Evolutionary conservation across 2,113 vertebrate genomes (phyloP).

Genomic region (Periophthalmodon schlosseri): DNA sequence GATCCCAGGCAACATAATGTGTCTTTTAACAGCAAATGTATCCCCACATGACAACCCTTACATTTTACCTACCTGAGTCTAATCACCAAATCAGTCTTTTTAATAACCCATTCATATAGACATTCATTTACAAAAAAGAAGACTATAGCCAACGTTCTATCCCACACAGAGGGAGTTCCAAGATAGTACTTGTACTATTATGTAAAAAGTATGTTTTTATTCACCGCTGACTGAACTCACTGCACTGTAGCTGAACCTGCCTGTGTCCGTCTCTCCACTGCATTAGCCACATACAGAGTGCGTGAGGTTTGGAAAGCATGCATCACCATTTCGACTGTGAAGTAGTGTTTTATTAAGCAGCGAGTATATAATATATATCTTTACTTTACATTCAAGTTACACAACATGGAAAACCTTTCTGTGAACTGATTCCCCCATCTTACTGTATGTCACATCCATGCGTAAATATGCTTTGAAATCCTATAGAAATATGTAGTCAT

Average conservation of each 20-base stretch:
- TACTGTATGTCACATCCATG: neutral
- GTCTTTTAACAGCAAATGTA: too few relatives aligned
- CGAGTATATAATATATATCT: neutral
- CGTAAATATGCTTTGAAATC: too few relatives aligned
- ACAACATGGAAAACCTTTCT: neutral
- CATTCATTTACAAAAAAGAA: too few relatives aligned
- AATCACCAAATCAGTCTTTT: too few relatives aligned
- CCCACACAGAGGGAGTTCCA: too few relatives aligned
- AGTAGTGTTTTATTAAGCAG: neutral
- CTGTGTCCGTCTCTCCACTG: neutral
- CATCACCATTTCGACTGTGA: neutral
- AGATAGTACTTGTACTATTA: neutral
- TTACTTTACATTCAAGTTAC: neutral
- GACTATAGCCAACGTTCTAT: too few relatives aligned
- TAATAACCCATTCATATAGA: too few relatives aligned
- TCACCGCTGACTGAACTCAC: conserved; percentile 31
- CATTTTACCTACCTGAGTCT: too few relatives aligned
- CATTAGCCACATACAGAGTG: neutral
- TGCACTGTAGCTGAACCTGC: conserved; percentile 12
- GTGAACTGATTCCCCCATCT: neutral
- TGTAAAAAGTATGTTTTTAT: conserved; percentile 1
- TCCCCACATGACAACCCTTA: too few relatives aligned
- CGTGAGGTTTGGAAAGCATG: neutral
- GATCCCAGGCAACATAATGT: too few relatives aligned
- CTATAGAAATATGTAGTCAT: too few relatives aligned